These are phyloP conservation scores for Emmelina monodactyla DNA, from an alignment of 2,888 invertebrate genomes.

Conservation along the genomic window DNA sequence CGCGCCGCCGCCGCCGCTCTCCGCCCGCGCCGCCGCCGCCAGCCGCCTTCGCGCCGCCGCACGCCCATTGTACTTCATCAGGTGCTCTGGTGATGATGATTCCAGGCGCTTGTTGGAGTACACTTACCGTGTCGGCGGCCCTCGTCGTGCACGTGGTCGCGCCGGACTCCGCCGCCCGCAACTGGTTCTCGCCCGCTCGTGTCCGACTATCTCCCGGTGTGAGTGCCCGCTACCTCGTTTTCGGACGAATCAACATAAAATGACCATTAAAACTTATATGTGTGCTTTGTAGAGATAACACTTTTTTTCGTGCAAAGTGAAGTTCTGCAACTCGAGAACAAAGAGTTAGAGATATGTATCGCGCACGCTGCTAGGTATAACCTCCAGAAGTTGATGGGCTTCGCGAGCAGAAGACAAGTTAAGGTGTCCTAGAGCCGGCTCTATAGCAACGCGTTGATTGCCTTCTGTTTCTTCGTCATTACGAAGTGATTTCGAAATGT, in stretches of 20 bases:
- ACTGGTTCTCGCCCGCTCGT: constrained; percentile 48
- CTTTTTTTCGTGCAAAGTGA: neutral
- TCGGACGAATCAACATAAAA: constrained; percentile 21
- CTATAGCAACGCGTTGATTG: constrained; percentile 23
- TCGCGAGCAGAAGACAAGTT: neutral
- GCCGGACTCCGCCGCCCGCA: constrained; percentile 24
- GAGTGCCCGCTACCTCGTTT: constrained; percentile 17
- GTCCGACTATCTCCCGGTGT: constrained; percentile 15
- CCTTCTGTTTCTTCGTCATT: constrained; percentile 29
- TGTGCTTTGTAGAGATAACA: neutral
- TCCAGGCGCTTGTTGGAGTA: constrained; percentile 99
- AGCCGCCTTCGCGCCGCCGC: constrained; percentile 68
- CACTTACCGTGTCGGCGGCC: constrained; percentile 89
- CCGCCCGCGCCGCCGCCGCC: constrained; percentile 15
- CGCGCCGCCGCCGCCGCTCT: constrained; percentile 75
- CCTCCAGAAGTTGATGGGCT: neutral
- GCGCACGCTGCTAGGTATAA: neutral
- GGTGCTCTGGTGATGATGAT: constrained; percentile 93
- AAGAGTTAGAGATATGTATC: constrained; percentile 15
- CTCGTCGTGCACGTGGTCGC: constrained; percentile 34
- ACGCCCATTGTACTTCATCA: constrained; percentile 99
- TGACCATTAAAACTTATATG: constrained; percentile 3
- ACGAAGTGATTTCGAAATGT: constrained; percentile 35
- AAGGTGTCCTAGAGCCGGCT: neutral
- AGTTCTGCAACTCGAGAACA: constrained; percentile 20